A percentile compares a stretch with the other conserved stretches of the same genome.
Evolutionary conservation across 2,888 invertebrate genomes (phyloP).

Genomic region (Biston betularia): DNA sequence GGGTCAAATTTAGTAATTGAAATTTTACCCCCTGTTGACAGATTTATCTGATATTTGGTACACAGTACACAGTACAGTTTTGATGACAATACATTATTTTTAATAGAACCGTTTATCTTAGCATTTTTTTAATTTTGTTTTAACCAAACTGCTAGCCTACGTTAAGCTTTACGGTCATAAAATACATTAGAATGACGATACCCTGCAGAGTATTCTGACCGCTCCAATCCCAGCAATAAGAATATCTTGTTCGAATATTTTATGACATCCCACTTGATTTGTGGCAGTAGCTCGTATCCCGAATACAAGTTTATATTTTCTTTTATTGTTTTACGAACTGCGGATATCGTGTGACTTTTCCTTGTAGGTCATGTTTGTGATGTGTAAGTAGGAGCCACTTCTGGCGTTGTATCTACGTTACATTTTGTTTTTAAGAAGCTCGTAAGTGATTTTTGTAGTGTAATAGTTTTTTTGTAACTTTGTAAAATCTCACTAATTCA

Average conservation of each 20-base stretch:
- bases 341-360: constrained; percentile 33
- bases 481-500: too few species aligned
- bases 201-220: background rate
- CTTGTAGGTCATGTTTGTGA: constrained; percentile 23
- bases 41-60: too few species aligned
- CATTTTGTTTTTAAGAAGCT: background rate
- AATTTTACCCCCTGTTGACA: too few species aligned
- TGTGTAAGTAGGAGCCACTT: constrained; percentile 5
- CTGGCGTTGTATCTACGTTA: constrained; percentile 7
- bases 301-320: constrained; percentile 43
- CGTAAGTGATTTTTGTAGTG: background rate
- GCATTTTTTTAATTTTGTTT: too few species aligned
- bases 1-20: too few species aligned
- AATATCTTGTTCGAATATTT: constrained; percentile 44
- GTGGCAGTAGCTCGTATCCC: constrained; percentile 38
- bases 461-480: background rate
- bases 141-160: too few species aligned
- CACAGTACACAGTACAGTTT: too few species aligned
- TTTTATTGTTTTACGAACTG: constrained; percentile 43
- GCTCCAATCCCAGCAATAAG: constrained; percentile 10
- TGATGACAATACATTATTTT: too few species aligned
- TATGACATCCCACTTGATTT: constrained; percentile 50
- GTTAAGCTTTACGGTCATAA: background rate
- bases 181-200: background rate
- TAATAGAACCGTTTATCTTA: too few species aligned